Evolutionary conservation across 2,797 vertebrate genomes (phyloP).

Genomic region (Phylloscopus collybita): DNA sequence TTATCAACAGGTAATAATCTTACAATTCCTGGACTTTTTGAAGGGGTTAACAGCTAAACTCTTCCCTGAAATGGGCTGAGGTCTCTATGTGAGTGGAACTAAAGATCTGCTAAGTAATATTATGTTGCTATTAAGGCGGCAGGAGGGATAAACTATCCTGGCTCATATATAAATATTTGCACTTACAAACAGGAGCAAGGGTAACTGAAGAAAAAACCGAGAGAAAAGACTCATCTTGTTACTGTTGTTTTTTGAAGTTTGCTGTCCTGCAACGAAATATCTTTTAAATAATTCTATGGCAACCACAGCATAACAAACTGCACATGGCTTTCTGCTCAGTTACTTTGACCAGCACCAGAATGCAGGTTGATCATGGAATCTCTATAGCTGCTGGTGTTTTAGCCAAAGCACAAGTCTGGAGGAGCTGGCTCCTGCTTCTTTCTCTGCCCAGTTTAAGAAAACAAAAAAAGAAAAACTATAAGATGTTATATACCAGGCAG

Average conservation of each 20-base stretch:
- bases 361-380: not conserved
- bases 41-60: not conserved
- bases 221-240: not conserved
- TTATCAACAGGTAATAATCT: not conserved
- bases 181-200: conserved; percentile 5
- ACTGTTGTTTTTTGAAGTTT: not conserved
- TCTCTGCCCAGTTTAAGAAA: not conserved
- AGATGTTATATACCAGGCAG: not conserved
- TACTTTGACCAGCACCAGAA: not conserved
- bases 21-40: not conserved
- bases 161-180: conserved; percentile 45
- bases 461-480: not conserved
- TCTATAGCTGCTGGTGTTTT: fast-evolving
- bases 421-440: not conserved
- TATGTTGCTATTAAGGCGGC: not conserved
- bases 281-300: not conserved
- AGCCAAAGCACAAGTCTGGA: not conserved
- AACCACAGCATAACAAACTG: not conserved
- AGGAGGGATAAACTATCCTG: conserved; percentile 41
- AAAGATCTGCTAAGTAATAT: not conserved
- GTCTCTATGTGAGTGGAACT: not conserved
- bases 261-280: not conserved
- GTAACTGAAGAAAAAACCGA: conserved; percentile 4
- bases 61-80: not conserved
- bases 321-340: not conserved